Evolutionary conservation across 2,797 vertebrate genomes (phyloP).

Genomic region (Catostomus latipinnis): DNA sequence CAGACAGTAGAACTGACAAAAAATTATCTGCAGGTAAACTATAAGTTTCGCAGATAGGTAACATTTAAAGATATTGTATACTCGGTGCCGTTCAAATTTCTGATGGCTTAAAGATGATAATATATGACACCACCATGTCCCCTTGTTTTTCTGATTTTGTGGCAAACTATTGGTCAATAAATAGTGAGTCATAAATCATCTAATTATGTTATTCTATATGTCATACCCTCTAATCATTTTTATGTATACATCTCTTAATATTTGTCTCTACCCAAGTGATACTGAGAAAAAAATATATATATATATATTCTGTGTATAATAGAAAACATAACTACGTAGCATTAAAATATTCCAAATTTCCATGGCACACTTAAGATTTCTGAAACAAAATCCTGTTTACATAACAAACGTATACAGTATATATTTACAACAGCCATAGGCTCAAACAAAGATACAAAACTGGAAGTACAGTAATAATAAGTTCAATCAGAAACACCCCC

Average conservation of each 20-base stretch:
- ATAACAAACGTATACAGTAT: constrained; percentile 67
- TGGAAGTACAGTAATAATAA: constrained; percentile 69
- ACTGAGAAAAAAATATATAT: constrained; percentile 69
- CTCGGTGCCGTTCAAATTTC: constrained; percentile 81
- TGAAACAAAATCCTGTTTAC: constrained; percentile 98
- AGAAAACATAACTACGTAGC: constrained; percentile 66
- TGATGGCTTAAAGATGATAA: constrained; percentile 64
- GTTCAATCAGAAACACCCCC: constrained; percentile 67
- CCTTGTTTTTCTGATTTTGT: constrained; percentile 58
- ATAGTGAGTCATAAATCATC: constrained; percentile 73
- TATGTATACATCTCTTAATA: constrained; percentile 67
- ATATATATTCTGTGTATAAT: constrained; percentile 68
- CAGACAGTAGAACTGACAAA: constrained; percentile 68
- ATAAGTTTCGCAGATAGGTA: constrained; percentile 75
- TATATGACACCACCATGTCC: constrained; percentile 53
- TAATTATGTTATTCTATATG: constrained; percentile 66
- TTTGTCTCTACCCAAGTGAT: constrained; percentile 68
- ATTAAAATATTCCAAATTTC: constrained; percentile 73
- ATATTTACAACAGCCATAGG: constrained; percentile 94
- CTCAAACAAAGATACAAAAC: constrained; percentile 74
- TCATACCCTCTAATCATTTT: constrained; percentile 65
- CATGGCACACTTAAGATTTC: constrained; percentile 88
- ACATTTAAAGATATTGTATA: constrained; percentile 76
- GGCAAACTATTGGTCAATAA: constrained; percentile 67
- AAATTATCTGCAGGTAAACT: constrained; percentile 74